Evolutionary conservation across 2,113 vertebrate genomes (phyloP), one percentile per base, ranked within the genome.

Genomic region (Candoia aspera): DNA sequence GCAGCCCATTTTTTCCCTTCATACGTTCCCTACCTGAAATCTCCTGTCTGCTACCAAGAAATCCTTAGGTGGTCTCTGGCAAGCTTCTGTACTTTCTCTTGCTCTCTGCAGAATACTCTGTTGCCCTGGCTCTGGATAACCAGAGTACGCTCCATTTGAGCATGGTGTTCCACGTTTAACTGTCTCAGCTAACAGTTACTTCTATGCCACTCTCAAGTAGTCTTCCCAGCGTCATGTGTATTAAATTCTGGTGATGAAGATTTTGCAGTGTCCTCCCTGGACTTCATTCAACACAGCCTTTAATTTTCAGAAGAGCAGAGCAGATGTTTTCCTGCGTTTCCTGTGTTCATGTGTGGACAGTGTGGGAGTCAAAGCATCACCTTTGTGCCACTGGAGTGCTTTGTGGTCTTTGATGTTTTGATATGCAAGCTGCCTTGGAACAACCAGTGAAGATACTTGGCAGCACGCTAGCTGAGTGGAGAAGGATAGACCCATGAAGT

Each of bases 401-500:
- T 58, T 3, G 9, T 60, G 42, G 6, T 60, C 55, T 37, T 88
- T 84, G 68, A 68, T 68, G 29, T 15, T 68, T 92, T 88, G 29
- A 92, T 37, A 42, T 5, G 19, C 60, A 88, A 84, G 37, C 37
- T 53, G 68, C 64, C 64, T 60, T 88, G 68, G 68, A 23, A 60
- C 17, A 0, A 19, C 92, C 87, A 90, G 84, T 29, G 83, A 87
- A 15, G 57, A 64, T 55, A 79, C 8, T 13, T 86, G 86, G 90
- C 94, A 88, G 55, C 1, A 15, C 21, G n/a, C 60, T 37, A 85
- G 26, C 94, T 95, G 90, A 46, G 92, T 42, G 93, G 91, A 96
- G 94, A 96, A 94, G 89, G 94, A 94, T 57, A 86, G 93, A 55
- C 46, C 33, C n/a, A 55, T 95, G 92, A 95, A 91, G 90, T 94